Evolutionary conservation across 2,888 invertebrate species (phyloP).

Genomic region (Drosophila borborema): DNA sequence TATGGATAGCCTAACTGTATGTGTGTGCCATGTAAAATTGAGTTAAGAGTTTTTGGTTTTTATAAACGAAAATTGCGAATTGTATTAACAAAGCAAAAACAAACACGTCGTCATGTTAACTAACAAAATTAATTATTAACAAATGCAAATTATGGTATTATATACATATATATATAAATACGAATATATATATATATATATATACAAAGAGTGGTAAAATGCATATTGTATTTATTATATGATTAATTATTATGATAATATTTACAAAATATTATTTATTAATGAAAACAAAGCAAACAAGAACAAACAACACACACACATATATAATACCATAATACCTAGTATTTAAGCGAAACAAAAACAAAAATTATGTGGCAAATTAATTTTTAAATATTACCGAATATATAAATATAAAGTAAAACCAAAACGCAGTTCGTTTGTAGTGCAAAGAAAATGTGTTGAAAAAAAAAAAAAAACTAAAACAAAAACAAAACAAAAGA

Average conservation of each 20-base stretch:
- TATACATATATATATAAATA: conserved; percentile 27
- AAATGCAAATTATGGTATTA: conserved; percentile 58
- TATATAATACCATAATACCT: conserved; percentile 45
- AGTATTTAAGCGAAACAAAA: conserved; percentile 55
- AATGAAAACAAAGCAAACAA: conserved; percentile 25
- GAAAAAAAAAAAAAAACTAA: conserved; percentile 6
- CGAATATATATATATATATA: conserved; percentile 6
- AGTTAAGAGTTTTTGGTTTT: conserved; percentile 54
- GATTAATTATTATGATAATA: conserved; percentile 67
- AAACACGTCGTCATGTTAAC: conserved; percentile 84
- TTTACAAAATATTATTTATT: conserved; percentile 71
- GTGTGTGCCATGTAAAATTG: conserved; percentile 72
- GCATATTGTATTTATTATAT: conserved; percentile 73
- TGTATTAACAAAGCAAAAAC: conserved; percentile 72
- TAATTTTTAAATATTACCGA: conserved; percentile 66
- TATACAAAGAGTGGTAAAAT: conserved; percentile 52
- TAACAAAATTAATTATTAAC: conserved; percentile 72
- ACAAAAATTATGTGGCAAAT: conserved; percentile 71
- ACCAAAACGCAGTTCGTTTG: conserved; percentile 61
- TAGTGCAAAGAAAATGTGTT: conserved; percentile 66
- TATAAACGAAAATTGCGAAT: conserved; percentile 62
- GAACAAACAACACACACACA: conserved; percentile 20
- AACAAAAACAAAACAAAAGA: background rate
- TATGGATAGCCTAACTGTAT: conserved; percentile 48
- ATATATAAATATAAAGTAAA: conserved; percentile 31